These are phyloP conservation scores for Branchinecta lynchi DNA, from an alignment of 1,140 invertebrate species.

Conservation along the genomic window DNA sequence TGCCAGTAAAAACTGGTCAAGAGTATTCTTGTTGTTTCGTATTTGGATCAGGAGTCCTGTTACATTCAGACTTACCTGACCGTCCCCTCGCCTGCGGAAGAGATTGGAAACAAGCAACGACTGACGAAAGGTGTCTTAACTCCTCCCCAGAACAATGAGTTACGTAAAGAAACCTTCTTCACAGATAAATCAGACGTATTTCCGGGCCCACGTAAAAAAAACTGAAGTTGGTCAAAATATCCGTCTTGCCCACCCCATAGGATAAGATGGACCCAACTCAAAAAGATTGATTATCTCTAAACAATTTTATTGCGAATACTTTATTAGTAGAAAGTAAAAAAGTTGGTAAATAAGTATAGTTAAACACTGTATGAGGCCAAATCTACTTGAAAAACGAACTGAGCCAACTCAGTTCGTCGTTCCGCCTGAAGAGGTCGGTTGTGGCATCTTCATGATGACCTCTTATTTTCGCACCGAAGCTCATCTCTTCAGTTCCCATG, in stretches of 20 bases:
- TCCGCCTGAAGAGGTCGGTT: background rate
- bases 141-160: too few species aligned
- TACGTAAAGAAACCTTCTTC: too few species aligned
- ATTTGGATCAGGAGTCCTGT: too few species aligned
- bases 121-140: too few species aligned
- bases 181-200: too few species aligned
- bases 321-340: background rate
- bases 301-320: background rate
- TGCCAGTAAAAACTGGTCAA: too few species aligned
- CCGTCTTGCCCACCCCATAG: conserved; percentile 5
- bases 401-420: background rate
- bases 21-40: too few species aligned
- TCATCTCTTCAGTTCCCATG: background rate
- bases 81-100: too few species aligned
- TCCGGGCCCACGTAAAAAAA: background rate
- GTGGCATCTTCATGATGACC: conserved; percentile 1
- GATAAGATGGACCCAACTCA: background rate
- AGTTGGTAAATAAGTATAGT: background rate
- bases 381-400: background rate
- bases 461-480: background rate
- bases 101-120: too few species aligned
- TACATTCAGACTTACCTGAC: too few species aligned
- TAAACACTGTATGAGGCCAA: background rate
- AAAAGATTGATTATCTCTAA: background rate
- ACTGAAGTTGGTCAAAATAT: background rate